A percentile compares a stretch with the other conserved stretches of the same genome.
phyloP scores from a whole-genome alignment of 2,888 invertebrate genomes.

The Callosobruchus maculatus region DNA sequence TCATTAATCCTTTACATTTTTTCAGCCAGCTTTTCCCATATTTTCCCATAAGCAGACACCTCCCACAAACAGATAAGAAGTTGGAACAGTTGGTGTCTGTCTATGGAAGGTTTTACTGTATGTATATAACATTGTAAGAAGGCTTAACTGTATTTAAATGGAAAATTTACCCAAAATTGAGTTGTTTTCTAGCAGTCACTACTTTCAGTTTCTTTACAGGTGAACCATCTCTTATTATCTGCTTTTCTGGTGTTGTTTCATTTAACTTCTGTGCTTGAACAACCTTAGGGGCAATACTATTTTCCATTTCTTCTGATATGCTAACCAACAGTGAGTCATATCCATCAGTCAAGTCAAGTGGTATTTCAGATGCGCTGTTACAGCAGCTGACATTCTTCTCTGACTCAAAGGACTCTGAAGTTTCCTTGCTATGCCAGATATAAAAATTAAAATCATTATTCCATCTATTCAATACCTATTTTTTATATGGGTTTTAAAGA shows the following conservation, averaged over 20 bases:
- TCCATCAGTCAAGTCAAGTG: slow-evolving; percentile 41
- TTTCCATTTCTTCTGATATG: slow-evolving; percentile 35
- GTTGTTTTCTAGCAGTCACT: slow-evolving; percentile 4
- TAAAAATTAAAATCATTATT: too few relatives aligned
- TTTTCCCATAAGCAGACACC: too few relatives aligned
- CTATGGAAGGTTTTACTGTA: too few relatives aligned
- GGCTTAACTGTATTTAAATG: too few relatives aligned
- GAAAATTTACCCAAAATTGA: slow-evolving; percentile 22
- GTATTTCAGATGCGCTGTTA: slow-evolving; percentile 12
- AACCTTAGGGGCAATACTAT: background rate
- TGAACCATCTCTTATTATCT: slow-evolving; percentile 10
- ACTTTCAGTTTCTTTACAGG: slow-evolving; percentile 14
- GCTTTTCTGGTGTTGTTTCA: slow-evolving; percentile 55
- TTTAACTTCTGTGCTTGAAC: slow-evolving; percentile 44
- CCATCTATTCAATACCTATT: too few relatives aligned
- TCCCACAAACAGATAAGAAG: too few relatives aligned
- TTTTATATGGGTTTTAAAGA: too few relatives aligned
- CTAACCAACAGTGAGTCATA: slow-evolving; percentile 50
- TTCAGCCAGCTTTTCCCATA: too few relatives aligned
- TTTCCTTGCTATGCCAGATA: slow-evolving; percentile 4
- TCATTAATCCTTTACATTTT: too few relatives aligned
- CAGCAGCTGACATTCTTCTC: background rate
- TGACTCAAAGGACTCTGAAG: background rate
- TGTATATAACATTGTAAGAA: slow-evolving; percentile 4
- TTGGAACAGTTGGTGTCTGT: too few relatives aligned